Evolutionary conservation across 2,113 vertebrate genomes (phyloP).

Genomic region (Hemiprocne comata): DNA sequence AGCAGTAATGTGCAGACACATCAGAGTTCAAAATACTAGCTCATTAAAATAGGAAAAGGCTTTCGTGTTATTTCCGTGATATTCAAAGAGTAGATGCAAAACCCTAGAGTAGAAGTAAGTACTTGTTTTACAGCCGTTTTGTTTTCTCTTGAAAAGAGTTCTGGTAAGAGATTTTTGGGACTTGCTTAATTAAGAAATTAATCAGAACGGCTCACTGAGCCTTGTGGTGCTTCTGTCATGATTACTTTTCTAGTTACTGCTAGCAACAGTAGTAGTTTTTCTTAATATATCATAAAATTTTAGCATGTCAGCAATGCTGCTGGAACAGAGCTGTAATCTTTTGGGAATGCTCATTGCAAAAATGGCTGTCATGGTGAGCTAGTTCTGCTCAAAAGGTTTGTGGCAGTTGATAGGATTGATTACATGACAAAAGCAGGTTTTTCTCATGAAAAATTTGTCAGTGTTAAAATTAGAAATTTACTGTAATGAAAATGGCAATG

Average conservation of each 20-base stretch:
- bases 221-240: neutral
- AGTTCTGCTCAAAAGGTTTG: neutral
- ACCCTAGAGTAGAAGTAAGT: neutral
- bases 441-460: neutral
- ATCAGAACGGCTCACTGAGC: neutral
- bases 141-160: neutral
- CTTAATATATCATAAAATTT: accelerated
- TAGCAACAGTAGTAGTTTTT: neutral
- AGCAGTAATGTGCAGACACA: no score
- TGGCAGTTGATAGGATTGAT: neutral
- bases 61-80: neutral
- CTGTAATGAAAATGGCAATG: neutral
- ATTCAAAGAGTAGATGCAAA: neutral
- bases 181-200: neutral
- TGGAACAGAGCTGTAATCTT: accelerated
- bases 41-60: neutral
- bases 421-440: neutral
- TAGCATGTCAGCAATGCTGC: accelerated
- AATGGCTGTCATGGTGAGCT: neutral
- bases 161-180: neutral
- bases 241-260: neutral
- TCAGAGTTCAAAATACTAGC: accelerated
- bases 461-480: neutral
- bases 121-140: accelerated
- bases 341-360: neutral